Conservation (phyloP, 2,113 vertebrate genomes). For the Ictalurus punctatus region DNA sequence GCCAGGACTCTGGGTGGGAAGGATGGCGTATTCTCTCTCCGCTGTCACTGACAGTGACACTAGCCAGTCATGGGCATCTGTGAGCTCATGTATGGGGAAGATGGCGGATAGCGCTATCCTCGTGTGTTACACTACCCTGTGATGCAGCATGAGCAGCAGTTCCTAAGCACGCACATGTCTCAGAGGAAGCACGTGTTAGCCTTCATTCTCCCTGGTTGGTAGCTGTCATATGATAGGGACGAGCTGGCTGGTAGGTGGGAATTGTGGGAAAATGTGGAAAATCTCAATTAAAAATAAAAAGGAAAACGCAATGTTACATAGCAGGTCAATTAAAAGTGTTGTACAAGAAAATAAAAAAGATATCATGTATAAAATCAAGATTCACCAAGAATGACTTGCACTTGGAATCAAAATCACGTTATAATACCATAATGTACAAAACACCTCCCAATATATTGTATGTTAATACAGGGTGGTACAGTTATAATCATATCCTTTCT, state of each 20-base stretch:
- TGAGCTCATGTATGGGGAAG: neutral
- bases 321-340: neutral
- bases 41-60: neutral
- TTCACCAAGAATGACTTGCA: neutral
- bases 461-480: neutral
- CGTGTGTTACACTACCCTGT: neutral
- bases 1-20: neutral
- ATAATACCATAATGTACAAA: neutral
- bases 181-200: neutral
- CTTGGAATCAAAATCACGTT: neutral
- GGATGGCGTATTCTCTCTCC: neutral
- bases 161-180: neutral
- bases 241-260: neutral
- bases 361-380: neutral
- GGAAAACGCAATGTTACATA: neutral
- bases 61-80: neutral
- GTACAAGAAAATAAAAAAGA: neutral
- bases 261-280: neutral
- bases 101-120: neutral
- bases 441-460: neutral
- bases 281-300: neutral
- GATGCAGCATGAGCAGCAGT: neutral
- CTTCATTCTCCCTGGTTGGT: neutral
- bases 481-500: neutral
- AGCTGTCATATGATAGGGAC: neutral